These are phyloP conservation scores for Adelosebastes latens DNA, from an alignment of 2,797 vertebrate genomes.

Conservation along the genomic window DNA sequence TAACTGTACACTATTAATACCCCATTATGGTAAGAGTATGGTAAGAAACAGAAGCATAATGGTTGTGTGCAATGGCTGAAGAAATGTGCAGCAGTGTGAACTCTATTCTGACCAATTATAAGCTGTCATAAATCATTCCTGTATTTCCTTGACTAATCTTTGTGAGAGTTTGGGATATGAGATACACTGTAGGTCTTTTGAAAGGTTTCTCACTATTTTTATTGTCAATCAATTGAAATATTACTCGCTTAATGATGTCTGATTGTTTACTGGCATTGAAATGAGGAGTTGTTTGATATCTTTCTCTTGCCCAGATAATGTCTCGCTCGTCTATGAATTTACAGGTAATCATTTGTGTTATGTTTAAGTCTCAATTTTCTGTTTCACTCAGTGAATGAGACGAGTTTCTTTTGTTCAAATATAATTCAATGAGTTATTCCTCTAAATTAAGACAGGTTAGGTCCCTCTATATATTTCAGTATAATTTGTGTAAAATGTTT, in stretches of 20 bases:
- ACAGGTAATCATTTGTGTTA: background rate
- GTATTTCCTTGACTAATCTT: background rate
- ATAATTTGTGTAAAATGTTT: slow-evolving; percentile 23
- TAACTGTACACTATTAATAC: background rate
- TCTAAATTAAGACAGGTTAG: background rate
- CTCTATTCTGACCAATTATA: background rate
- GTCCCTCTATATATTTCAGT: background rate
- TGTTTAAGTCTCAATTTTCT: background rate
- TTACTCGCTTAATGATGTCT: background rate
- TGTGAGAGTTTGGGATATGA: background rate
- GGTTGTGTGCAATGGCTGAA: background rate
- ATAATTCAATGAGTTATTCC: background rate
- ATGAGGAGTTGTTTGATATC: background rate
- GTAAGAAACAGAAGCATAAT: background rate
- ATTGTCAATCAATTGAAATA: background rate
- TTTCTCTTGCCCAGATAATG: background rate
- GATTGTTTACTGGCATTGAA: background rate
- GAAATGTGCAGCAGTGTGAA: background rate
- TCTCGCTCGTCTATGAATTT: slow-evolving; percentile 31
- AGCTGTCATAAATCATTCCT: background rate
- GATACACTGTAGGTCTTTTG: background rate
- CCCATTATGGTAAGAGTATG: background rate
- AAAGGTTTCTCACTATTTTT: background rate
- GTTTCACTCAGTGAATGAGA: slow-evolving; percentile 8
- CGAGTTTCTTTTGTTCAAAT: background rate